Evolutionary conservation across 2,888 invertebrate genomes (phyloP), one percentile per base, ranked within the genome.

Genomic region (Polia nebulosa): DNA sequence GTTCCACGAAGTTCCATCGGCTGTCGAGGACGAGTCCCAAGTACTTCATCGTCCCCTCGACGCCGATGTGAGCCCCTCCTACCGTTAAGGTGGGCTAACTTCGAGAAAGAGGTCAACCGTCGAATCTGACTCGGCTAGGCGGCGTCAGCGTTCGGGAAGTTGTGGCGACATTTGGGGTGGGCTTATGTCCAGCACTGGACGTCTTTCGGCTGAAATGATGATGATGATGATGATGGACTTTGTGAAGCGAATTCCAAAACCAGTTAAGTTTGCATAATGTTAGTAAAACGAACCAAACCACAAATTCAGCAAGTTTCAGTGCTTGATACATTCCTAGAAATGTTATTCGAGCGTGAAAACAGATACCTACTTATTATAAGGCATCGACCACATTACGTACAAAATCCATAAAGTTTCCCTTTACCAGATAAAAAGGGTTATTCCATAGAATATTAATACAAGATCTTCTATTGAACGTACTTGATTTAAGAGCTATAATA

Each of bases 401-500:
- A 45, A 76, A 51, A 68, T 11, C 44, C 36, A 56, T 44, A 55
- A 39, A 69, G 36, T 41, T 13, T 45, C 25, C 45, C 70, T 52
- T 58, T 49, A 41, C n/a, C 27, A 58, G 20, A 76, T 57, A 72
- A 45, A 67, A 76, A 57, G 70, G 72, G 47, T 41, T 57, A 69
- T 76, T 52, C 15, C 39, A 75, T 49, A 32, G 52, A 71, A 51
- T 72, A 58, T 78, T 52, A 58, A 76, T 57, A 60, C 44, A 69
- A 53, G 32, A 39, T 72, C 57, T 58, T 44, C 36, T 45, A 78
- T 63, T 51, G 79, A 72, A 41, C 39, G 39, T 63, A 58, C 57
- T 58, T 62, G 63, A 72, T 62, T 61, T 78, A 58, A 44, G 62
- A 55, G 63, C 59, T n/a, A 20, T 57, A 79, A 74, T 74, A 79